Base-by-base conservation (phyloP, 1,140 invertebrate genomes). In the Aphelenchoides avenae region DNA sequence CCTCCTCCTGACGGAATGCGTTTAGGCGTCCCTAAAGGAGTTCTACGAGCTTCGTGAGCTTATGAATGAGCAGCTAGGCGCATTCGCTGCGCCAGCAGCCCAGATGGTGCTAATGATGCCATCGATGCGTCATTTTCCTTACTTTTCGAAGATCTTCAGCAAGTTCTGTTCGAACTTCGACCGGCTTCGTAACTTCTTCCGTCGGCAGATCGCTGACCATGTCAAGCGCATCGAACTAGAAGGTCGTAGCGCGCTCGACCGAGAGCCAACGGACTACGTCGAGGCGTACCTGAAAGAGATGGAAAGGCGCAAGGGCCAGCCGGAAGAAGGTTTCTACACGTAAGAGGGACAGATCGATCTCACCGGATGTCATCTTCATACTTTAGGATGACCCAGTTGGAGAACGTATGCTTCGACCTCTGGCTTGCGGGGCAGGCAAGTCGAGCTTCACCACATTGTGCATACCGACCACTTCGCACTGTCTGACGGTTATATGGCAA, bases 381-480 rank as follows among this genome's bases (percentile, higher is more conserved):
- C 9, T 13, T 48, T 27, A 53, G 52, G 34, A 53, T 53, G 52
- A 47, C 43, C 4, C 43, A 53, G 43, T n/a, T 53, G 5, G 40
- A 47, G 2, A 33, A n/a, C 4, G 26, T 53, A 1, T 53, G 52
- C 15, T 54, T 36, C 20, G 52, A 53, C 36, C 31, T 53, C 33
- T 53, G 43, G 27, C 27, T 53, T 6, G 52, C 52, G 15, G 52
- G 52, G 2, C 52, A 53, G 29, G 52, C 29, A 46, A 52, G 4
- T 18, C 13, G n/a, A n/a, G n/a, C n/a, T n/a, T n/a, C n/a, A n/a
- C n/a, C n/a, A n/a, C n/a, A n/a, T n/a, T n/a, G n/a, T n/a, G n/a
- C n/a, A n/a, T n/a, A n/a, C n/a, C n/a, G n/a, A n/a, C n/a, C n/a
- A n/a, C n/a, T n/a, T n/a, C n/a, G n/a, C n/a, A n/a, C n/a, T n/a